Evolutionary conservation across 2,888 invertebrate genomes (phyloP).

Genomic region (Ennomos fuscantarius): DNA sequence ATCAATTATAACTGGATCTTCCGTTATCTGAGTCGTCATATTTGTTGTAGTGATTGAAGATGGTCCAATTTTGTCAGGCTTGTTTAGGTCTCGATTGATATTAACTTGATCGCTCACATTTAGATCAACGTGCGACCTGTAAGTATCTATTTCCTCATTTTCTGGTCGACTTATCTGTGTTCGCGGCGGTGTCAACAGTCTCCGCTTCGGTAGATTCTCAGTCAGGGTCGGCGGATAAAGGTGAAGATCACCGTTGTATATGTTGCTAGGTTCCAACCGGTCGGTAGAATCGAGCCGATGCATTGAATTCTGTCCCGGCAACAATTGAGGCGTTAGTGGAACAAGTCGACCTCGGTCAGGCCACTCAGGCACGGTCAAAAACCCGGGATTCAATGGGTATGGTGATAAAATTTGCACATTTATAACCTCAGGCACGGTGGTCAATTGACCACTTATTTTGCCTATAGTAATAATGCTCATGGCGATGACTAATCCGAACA

Average conservation of each 20-base stretch:
- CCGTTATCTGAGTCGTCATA: not conserved
- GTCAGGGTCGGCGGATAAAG: constrained; percentile 38
- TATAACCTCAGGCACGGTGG: constrained; percentile 43
- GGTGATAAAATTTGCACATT: constrained; percentile 34
- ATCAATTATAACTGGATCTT: not conserved
- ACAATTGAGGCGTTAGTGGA: constrained; percentile 15
- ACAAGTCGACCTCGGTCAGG: constrained; percentile 28
- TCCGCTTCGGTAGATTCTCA: constrained; percentile 39
- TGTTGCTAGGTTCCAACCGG: constrained; percentile 32
- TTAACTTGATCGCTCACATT: not conserved
- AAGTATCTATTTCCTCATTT: not conserved
- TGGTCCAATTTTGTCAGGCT: not conserved
- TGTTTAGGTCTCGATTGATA: not conserved
- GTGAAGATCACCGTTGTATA: constrained; percentile 34
- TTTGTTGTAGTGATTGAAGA: constrained; percentile 1
- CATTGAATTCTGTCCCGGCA: constrained; percentile 22
- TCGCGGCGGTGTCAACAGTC: constrained; percentile 40
- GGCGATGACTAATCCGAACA: constrained; percentile 56
- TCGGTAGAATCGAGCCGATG: constrained; percentile 34
- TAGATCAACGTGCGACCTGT: not conserved
- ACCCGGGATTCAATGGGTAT: constrained; percentile 33
- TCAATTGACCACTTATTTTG: constrained; percentile 52
- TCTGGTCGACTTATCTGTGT: constrained; percentile 24
- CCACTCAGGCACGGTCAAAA: constrained; percentile 31
- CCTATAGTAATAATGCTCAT: constrained; percentile 50